Evolutionary conservation across 2,113 vertebrate species (phyloP).

Genomic region (Copsychus sechellarum): DNA sequence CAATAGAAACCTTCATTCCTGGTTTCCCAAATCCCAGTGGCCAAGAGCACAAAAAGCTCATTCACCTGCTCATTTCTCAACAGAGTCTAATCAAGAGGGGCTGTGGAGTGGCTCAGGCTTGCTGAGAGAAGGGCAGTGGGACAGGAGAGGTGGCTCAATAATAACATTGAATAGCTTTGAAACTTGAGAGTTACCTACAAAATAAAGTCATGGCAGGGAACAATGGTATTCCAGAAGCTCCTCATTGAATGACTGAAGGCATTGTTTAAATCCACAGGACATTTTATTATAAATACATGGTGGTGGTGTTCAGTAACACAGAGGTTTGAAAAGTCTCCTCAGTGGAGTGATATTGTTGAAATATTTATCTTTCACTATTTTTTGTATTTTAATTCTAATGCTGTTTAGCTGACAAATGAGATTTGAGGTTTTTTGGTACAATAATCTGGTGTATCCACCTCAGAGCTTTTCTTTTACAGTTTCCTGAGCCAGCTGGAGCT

Average conservation of each 20-base stretch:
- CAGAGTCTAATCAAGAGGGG: slow-evolving; percentile 76
- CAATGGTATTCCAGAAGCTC: slow-evolving; percentile 64
- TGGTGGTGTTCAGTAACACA: not conserved
- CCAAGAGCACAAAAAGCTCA: slow-evolving; percentile 73
- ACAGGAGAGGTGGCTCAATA: slow-evolving; percentile 51
- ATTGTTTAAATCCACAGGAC: not conserved
- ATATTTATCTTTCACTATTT: not conserved
- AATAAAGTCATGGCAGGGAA: slow-evolving; percentile 58
- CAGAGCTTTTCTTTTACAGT: not conserved
- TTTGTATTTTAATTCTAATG: not conserved
- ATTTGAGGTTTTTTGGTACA: not conserved
- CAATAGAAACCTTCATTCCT: not conserved
- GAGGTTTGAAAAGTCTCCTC: not conserved
- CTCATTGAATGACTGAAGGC: not conserved
- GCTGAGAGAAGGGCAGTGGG: slow-evolving; percentile 64
- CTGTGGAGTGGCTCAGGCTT: slow-evolving; percentile 48
- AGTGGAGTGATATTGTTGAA: not conserved
- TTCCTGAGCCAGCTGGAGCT: not conserved
- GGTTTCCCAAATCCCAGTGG: slow-evolving; percentile 20
- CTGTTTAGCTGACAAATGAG: not conserved
- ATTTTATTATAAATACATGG: not conserved
- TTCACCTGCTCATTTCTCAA: slow-evolving; percentile 71
- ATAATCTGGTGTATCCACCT: not conserved
- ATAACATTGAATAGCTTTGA: slow-evolving; percentile 76
- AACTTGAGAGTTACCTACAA: slow-evolving; percentile 75